phyloP scores from a whole-genome alignment of 2,113 vertebrate species.

The Haemorhous mexicanus region DNA sequence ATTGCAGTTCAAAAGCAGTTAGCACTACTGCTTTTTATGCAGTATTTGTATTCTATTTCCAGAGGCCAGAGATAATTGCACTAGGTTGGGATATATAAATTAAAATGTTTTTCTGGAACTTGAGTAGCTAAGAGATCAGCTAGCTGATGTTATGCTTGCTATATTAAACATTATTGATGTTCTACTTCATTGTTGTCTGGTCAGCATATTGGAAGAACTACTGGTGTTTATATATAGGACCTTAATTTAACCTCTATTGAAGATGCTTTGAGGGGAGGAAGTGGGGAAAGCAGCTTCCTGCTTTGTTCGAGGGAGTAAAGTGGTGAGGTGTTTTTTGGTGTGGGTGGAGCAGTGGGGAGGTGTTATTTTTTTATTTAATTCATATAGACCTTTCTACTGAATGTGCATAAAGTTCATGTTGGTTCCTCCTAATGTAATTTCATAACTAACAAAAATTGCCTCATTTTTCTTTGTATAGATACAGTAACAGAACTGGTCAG shows the following conservation, averaged over 20 bases:
- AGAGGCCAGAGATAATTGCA: background rate
- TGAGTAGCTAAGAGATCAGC: background rate
- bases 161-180: background rate
- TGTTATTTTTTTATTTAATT: background rate
- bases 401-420: background rate
- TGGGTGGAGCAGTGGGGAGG: background rate
- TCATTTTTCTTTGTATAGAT: background rate
- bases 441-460: background rate
- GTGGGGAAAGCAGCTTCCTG: background rate
- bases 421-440: background rate
- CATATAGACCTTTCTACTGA: background rate
- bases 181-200: background rate
- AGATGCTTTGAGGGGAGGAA: background rate
- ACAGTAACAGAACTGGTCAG: background rate
- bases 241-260: background rate
- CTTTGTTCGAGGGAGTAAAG: background rate
- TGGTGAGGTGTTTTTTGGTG: background rate
- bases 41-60: background rate
- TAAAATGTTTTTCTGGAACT: background rate
- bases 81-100: background rate
- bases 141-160: background rate
- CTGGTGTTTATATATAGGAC: background rate
- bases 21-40: background rate
- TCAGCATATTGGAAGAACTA: background rate
- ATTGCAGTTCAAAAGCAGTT: background rate